Evolutionary conservation across 2,888 invertebrate genomes (phyloP).

Genomic region (Netelia virgata): DNA sequence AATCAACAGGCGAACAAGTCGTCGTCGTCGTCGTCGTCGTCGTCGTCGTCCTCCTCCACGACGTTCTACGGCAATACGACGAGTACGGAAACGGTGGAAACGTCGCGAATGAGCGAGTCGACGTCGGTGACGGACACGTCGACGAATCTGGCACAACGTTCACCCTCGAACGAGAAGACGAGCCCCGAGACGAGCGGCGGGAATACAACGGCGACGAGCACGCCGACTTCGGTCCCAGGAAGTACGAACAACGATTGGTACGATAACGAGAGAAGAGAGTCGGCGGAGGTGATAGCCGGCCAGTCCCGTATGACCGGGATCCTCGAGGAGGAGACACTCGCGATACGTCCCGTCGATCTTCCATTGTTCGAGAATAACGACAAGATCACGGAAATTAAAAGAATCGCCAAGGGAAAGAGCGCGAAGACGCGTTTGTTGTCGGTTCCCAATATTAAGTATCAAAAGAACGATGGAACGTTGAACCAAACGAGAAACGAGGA

Average conservation of each 20-base stretch:
- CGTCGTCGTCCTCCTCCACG: no score
- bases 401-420: conserved; percentile 86
- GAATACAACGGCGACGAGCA: conserved; percentile 58
- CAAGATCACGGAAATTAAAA: conserved; percentile 81
- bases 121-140: conserved; percentile 33
- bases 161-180: conserved; percentile 57
- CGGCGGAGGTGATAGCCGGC: conserved; percentile 14
- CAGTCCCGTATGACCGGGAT: conserved; percentile 31
- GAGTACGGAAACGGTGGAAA: conserved; percentile 72
- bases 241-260: conserved; percentile 33
- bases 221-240: conserved; percentile 66
- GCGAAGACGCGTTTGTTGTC: conserved; percentile 90
- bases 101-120: conserved; percentile 53
- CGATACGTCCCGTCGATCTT: conserved; percentile 88
- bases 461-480: conserved; percentile 84
- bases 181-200: conserved; percentile 58
- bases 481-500: conserved; percentile 69
- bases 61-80: conserved; percentile 76
- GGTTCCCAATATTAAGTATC: conserved; percentile 91
- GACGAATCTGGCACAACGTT: conserved; percentile 28
- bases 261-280: conserved; percentile 55
- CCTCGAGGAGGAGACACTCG: conserved; percentile 35
- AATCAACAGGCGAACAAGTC: conserved; percentile 65
- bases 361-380: conserved; percentile 86
- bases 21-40: no score